phyloP scores from a whole-genome alignment of 2,797 vertebrate genomes.

The Sebastes matsubarae region DNA sequence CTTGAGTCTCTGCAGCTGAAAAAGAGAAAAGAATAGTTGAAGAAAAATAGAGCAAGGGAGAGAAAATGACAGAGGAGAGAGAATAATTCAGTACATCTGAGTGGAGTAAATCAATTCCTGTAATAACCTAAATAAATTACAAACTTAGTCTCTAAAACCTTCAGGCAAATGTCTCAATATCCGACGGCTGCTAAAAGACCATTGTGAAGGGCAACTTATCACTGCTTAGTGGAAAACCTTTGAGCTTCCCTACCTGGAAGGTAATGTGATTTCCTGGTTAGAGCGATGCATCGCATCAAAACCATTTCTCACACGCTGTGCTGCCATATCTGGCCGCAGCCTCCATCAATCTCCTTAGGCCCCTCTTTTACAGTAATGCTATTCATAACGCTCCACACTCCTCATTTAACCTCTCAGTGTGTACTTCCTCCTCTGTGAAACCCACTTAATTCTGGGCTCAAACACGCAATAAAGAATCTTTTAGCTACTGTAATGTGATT shows the following conservation, averaged over 20 bases:
- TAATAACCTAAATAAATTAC: conserved; percentile 9
- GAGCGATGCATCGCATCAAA: conserved; percentile 32
- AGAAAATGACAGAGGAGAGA: conserved; percentile 9
- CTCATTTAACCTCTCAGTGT: conserved; percentile 58
- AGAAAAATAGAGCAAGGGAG: not conserved
- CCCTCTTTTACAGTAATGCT: conserved; percentile 47
- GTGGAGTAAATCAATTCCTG: conserved; percentile 14
- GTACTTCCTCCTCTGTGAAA: conserved; percentile 38
- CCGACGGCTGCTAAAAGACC: not conserved
- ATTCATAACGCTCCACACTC: conserved; percentile 48
- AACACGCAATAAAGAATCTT: conserved; percentile 21
- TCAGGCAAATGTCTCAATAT: conserved; percentile 8
- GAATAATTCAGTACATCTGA: not conserved
- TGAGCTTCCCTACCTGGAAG: conserved; percentile 43
- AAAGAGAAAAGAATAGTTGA: conserved; percentile 16
- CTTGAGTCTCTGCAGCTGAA: conserved; percentile 95
- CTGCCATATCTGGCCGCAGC: conserved; percentile 44
- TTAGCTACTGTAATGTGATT: conserved; percentile 29
- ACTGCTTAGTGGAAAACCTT: conserved; percentile 23
- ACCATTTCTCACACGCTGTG: conserved; percentile 53
- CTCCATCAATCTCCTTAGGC: conserved; percentile 69
- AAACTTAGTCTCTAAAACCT: not conserved
- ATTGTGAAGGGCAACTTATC: conserved; percentile 7
- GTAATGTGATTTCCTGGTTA: conserved; percentile 60
- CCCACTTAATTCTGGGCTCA: conserved; percentile 31